A percentile compares a stretch with the other conserved stretches of the same genome.
These are phyloP conservation scores for Acridotheres tristis DNA, from an alignment of 2,797 vertebrate species.

Conservation along the genomic window DNA sequence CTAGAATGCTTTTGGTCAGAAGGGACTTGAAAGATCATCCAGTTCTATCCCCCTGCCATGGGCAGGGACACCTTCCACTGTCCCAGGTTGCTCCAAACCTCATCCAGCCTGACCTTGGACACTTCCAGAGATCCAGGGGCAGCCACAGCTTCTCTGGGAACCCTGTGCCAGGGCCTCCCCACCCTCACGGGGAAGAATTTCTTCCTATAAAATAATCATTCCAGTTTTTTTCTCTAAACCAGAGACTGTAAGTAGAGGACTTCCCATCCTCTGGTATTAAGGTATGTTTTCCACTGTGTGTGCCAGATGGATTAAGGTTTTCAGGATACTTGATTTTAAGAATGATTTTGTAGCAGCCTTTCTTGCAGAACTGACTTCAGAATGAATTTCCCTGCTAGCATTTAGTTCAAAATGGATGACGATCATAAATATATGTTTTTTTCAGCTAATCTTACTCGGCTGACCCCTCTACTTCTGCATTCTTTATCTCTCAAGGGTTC, in stretches of 20 bases:
- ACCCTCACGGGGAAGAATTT: neutral
- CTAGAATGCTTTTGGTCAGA: rapidly evolving
- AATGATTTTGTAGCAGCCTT: neutral
- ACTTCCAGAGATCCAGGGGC: neutral
- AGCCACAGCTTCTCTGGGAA: neutral
- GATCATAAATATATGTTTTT: neutral
- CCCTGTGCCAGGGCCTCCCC: rapidly evolving
- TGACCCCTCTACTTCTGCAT: conserved; percentile 9
- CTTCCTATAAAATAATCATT: neutral
- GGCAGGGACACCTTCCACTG: neutral
- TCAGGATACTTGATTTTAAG: neutral
- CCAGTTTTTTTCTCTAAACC: neutral
- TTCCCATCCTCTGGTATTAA: neutral
- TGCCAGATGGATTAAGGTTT: neutral
- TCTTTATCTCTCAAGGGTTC: conserved; percentile 28
- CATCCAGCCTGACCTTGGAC: rapidly evolving
- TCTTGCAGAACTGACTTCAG: neutral
- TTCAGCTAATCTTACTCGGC: neutral
- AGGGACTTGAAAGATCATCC: no score
- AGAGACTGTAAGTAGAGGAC: neutral
- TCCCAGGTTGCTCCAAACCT: neutral
- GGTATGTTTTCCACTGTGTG: neutral
- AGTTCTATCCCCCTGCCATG: neutral
- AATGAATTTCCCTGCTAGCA: neutral
- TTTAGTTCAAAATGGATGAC: neutral